These are phyloP conservation scores for Podabrus alpinus DNA, from an alignment of 2,888 invertebrate genomes.

Conservation along the genomic window DNA sequence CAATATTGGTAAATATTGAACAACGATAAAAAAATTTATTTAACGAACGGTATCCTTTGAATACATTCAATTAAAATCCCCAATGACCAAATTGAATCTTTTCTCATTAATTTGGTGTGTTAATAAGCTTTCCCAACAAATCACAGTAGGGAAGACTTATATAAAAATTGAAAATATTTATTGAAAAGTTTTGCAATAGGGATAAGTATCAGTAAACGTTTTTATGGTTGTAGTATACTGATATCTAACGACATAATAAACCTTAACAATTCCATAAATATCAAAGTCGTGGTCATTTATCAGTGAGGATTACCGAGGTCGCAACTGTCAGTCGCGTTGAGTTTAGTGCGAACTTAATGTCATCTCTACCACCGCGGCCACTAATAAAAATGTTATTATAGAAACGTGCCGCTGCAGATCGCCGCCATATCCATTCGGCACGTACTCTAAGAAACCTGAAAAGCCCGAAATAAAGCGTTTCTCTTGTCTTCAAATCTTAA, in stretches of 20 bases:
- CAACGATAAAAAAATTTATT: neutral
- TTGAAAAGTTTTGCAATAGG: slow-evolving; percentile 17
- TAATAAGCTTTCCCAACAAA: slow-evolving; percentile 13
- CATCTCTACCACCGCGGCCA: slow-evolving; percentile 49
- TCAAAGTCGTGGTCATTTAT: slow-evolving; percentile 46
- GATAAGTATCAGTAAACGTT: slow-evolving; percentile 26
- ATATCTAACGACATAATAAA: slow-evolving; percentile 40
- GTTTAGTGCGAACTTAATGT: slow-evolving; percentile 51
- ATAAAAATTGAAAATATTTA: slow-evolving; percentile 25
- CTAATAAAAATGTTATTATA: slow-evolving; percentile 55
- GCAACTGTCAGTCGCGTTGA: slow-evolving; percentile 45
- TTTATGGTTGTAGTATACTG: slow-evolving; percentile 26
- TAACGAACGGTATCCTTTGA: neutral
- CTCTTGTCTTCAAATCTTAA: slow-evolving; percentile 31
- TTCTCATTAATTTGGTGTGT: neutral
- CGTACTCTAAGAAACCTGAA: slow-evolving; percentile 29
- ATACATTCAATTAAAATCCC: neutral
- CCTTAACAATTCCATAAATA: slow-evolving; percentile 46
- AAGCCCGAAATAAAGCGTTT: slow-evolving; percentile 31
- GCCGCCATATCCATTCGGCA: slow-evolving; percentile 22
- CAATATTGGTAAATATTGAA: neutral
- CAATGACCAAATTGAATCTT: neutral
- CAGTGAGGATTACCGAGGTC: slow-evolving; percentile 46
- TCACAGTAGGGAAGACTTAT: slow-evolving; percentile 4
- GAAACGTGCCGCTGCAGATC: slow-evolving; percentile 47